Evolutionary conservation across 37 sponge, comb jelly and placozoan species (phyloP).

Genomic region (Haliclona indistincta): DNA sequence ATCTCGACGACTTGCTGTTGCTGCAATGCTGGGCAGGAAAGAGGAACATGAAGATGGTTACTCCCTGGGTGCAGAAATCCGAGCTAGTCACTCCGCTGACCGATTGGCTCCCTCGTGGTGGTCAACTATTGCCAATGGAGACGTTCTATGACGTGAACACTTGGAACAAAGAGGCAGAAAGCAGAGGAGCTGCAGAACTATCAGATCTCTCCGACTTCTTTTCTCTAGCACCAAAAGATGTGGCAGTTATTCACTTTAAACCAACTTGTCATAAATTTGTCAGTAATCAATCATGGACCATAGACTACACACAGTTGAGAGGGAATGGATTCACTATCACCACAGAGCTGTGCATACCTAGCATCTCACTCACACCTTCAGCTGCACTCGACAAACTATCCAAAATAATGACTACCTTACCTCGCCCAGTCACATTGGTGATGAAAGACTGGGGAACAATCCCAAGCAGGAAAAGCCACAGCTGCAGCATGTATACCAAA

Average conservation of each 20-base stretch:
- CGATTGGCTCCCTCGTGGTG: background rate
- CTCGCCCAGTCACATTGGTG: background rate
- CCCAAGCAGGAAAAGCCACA: background rate
- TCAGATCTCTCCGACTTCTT: slow-evolving; percentile 11
- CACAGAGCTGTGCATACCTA: too few relatives aligned
- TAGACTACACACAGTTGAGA: slow-evolving; percentile 48
- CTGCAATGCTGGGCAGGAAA: slow-evolving; percentile 62
- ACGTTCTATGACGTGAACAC: slow-evolving; percentile 32
- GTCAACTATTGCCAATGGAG: background rate
- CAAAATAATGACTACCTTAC: too few relatives aligned
- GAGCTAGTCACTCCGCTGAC: slow-evolving; percentile 13
- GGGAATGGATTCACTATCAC: slow-evolving; percentile 10
- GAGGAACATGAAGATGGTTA: slow-evolving; percentile 15
- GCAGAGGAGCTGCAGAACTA: slow-evolving; percentile 1
- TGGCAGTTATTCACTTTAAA: slow-evolving; percentile 23
- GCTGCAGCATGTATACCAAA: too few relatives aligned
- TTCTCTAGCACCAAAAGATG: slow-evolving; percentile 13
- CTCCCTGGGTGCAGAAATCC: slow-evolving; percentile 20
- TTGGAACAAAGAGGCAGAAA: background rate
- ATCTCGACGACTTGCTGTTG: slow-evolving; percentile 21
- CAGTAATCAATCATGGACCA: background rate
- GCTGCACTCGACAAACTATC: too few relatives aligned
- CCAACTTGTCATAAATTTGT: too few relatives aligned
- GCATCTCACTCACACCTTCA: too few relatives aligned
- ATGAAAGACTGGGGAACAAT: slow-evolving; percentile 14